These are phyloP conservation scores for Galeruca laticollis DNA, from an alignment of 2,888 invertebrate species.

Conservation along the genomic window DNA sequence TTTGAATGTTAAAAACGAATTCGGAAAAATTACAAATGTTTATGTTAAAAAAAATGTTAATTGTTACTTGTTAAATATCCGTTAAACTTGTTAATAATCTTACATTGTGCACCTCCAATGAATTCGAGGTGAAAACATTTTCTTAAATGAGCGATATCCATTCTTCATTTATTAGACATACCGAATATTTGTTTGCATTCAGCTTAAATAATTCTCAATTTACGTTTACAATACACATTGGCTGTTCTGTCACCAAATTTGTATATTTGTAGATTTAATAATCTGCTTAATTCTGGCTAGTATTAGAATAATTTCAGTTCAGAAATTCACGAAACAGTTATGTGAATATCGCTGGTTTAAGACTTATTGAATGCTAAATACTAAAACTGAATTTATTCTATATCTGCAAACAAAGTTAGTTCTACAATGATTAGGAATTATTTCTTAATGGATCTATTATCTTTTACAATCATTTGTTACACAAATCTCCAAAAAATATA, in stretches of 20 bases:
- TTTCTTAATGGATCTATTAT: no score
- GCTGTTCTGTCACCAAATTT: no score
- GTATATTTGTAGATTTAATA: no score
- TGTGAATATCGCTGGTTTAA: not conserved
- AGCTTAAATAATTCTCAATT: no score
- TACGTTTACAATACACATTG: no score
- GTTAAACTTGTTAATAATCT: not conserved
- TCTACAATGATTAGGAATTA: not conserved
- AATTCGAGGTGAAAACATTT: not conserved
- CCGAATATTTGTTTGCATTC: no score
- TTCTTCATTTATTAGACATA: not conserved
- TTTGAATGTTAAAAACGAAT: not conserved
- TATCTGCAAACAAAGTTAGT: not conserved
- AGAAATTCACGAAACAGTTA: not conserved
- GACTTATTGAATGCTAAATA: not conserved
- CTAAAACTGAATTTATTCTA: not conserved
- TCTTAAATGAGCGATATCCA: not conserved
- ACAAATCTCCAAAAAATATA: no score
- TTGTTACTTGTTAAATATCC: not conserved
- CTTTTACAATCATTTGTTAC: no score
- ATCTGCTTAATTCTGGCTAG: no score
- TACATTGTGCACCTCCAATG: not conserved
- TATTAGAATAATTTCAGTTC: no score
- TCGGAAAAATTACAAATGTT: no score
- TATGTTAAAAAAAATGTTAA: no score